Evolutionary conservation across 2,113 vertebrate genomes (phyloP), one percentile per base, ranked within the genome.

Genomic region (Petrocephalus zakoni): DNA sequence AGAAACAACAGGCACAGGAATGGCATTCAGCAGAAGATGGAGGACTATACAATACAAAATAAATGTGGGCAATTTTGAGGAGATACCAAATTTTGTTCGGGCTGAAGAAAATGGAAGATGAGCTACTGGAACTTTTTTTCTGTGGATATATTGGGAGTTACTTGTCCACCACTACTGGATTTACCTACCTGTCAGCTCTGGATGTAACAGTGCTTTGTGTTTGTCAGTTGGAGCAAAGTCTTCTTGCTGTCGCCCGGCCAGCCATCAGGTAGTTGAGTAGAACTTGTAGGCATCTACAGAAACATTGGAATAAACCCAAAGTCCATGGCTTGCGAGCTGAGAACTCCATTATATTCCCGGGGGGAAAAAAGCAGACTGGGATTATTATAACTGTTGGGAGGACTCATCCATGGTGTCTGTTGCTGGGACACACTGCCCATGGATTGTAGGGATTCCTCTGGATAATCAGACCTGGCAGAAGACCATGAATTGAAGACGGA

Each of bases 371-470:
- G 81, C 8, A 22, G 37, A n/a, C 88, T 83, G 53, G 88, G 55
- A 83, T 46, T 58, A 88, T 88, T 56, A 37, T 49, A 61, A 61
- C 88, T 42, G 37, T 53, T 34, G 68, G 49, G 22, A 37, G 52
- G 52, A 51, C 87, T 37, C 51, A 83, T 47, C 37, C 81, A 83
- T 83, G 81, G 46, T 83, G 81, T 82, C 34, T 0, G 8, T 46
- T 83, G 37, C 21, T 8, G 4, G 49, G 13, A 58, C 53, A 46
- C 46, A 9, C 15, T 17, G 42, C 37, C 4, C 55, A 53, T 88
- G 88, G 88, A 88, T 82, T 84, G 78, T 84, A 68, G 87, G 88
- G 53, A 88, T 61, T 84, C 64, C 49, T 49, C 37, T 46, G 88
- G 88, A 83, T 88, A 68, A 84, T 58, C 8, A 19, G 52, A 88